A percentile compares a stretch with the other conserved stretches of the same genome.
These are phyloP conservation scores for Dryococelus australis DNA, from an alignment of 2,888 invertebrate species.

Conservation along the genomic window DNA sequence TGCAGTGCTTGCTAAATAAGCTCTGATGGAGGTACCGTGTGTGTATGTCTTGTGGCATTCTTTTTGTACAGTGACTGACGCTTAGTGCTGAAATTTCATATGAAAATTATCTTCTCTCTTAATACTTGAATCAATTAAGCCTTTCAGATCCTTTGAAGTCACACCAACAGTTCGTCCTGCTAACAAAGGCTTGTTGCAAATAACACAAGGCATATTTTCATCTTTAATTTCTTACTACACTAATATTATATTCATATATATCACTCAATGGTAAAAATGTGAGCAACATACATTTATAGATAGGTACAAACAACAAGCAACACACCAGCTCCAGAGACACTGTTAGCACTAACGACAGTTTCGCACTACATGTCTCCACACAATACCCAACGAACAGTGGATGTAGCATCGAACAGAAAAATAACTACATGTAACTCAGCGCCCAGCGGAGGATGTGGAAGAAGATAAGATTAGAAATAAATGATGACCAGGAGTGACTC, in stretches of 20 bases:
- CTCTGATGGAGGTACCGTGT: not conserved
- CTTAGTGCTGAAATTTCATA: not conserved
- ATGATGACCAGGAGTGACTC: no score
- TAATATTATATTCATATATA: not conserved
- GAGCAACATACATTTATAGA: no score
- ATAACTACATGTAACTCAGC: no score
- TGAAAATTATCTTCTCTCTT: not conserved
- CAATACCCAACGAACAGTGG: no score
- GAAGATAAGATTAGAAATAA: no score
- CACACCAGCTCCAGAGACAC: no score
- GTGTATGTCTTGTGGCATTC: slow-evolving; percentile 12
- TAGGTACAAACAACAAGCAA: no score
- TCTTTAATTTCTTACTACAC: not conserved
- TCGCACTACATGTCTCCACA: no score
- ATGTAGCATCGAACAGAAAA: no score
- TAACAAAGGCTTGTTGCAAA: not conserved
- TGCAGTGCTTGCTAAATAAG: slow-evolving; percentile 11
- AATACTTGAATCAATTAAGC: slow-evolving; percentile 5
- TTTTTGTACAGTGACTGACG: not conserved
- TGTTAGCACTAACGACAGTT: no score
- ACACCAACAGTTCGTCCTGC: not conserved
- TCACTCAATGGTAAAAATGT: no score
- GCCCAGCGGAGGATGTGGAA: no score
- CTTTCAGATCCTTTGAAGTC: not conserved
- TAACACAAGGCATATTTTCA: not conserved